Conservation (phyloP, 2,113 vertebrate species). For the Acanthochromis polyacanthus region DNA sequence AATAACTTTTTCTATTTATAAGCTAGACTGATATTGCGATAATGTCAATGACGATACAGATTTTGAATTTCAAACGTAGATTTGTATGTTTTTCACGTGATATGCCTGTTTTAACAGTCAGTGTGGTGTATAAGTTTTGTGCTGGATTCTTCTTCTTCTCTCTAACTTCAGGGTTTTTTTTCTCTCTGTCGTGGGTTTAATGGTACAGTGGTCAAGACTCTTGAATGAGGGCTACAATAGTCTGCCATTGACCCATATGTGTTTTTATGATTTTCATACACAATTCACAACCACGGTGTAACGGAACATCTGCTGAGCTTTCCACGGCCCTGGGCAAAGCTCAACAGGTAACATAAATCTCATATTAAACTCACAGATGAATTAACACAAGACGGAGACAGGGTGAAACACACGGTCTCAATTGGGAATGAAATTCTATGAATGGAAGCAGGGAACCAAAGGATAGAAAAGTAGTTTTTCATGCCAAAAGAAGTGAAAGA, state of each 20-base stretch:
- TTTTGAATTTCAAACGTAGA: not conserved
- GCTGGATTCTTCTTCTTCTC: not conserved
- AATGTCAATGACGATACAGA: slow-evolving; percentile 9
- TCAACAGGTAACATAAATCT: slow-evolving; percentile 55
- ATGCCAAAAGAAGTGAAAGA: slow-evolving; percentile 58
- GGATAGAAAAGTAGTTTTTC: slow-evolving; percentile 60
- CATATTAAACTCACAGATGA: slow-evolving; percentile 59
- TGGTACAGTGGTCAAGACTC: not conserved
- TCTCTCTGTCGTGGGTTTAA: not conserved
- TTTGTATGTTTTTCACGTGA: not conserved
- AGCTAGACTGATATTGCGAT: slow-evolving; percentile 27
- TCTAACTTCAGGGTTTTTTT: not conserved
- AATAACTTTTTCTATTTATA: slow-evolving; percentile 27
- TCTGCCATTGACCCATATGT: slow-evolving; percentile 25
- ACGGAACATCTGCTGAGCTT: slow-evolving; percentile 21
- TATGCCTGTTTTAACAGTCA: not conserved
- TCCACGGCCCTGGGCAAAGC: slow-evolving; percentile 22
- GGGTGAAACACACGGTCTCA: slow-evolving; percentile 56
- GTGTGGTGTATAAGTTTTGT: not conserved
- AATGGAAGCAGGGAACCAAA: slow-evolving; percentile 54
- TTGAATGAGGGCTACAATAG: slow-evolving; percentile 13
- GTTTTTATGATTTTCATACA: slow-evolving; percentile 49
- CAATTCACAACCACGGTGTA: slow-evolving; percentile 35
- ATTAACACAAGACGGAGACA: slow-evolving; percentile 46
- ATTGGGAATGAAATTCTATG: slow-evolving; percentile 36